Evolutionary conservation across 1,140 invertebrate species (phyloP).

Genomic region (Ptiloglossa arizonensis): DNA sequence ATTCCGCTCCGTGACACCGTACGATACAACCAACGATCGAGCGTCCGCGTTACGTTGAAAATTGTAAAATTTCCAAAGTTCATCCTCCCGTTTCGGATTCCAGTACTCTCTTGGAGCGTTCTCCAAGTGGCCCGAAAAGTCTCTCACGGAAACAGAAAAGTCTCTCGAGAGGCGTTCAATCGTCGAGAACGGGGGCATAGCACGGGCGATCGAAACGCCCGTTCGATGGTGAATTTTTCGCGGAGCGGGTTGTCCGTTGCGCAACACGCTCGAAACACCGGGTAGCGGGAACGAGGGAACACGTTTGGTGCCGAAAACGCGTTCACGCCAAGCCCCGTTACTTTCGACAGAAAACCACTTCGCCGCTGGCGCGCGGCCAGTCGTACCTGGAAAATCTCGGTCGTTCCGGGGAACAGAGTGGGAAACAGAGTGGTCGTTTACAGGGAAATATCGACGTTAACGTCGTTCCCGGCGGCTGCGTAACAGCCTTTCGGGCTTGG

Average conservation of each 20-base stretch:
- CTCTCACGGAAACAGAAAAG: too few relatives aligned
- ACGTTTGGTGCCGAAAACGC: slow-evolving; percentile 24
- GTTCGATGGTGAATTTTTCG: neutral
- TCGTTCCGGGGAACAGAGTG: neutral
- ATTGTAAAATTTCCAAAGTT: too few relatives aligned
- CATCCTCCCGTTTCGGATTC: too few relatives aligned
- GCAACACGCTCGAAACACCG: slow-evolving; percentile 9
- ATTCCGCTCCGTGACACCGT: too few relatives aligned
- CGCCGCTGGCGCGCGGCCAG: slow-evolving; percentile 28
- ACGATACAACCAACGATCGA: too few relatives aligned
- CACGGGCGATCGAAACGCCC: too few relatives aligned
- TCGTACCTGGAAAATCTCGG: slow-evolving; percentile 42
- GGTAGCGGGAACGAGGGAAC: neutral
- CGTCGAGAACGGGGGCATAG: too few relatives aligned
- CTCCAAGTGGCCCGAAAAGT: too few relatives aligned
- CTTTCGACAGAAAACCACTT: slow-evolving; percentile 47
- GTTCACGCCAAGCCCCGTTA: slow-evolving; percentile 45
- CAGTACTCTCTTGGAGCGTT: too few relatives aligned
- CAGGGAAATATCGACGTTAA: slow-evolving; percentile 60
- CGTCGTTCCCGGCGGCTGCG: slow-evolving; percentile 47
- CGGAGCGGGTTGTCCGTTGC: neutral
- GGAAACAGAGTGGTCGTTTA: slow-evolving; percentile 43
- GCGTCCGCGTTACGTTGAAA: too few relatives aligned
- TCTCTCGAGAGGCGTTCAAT: too few relatives aligned
- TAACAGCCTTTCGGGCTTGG: slow-evolving; percentile 51